Evolutionary conservation across 2,888 invertebrate genomes (phyloP), one percentile per base, ranked within the genome.

Genomic region (Dendrolimus pini): DNA sequence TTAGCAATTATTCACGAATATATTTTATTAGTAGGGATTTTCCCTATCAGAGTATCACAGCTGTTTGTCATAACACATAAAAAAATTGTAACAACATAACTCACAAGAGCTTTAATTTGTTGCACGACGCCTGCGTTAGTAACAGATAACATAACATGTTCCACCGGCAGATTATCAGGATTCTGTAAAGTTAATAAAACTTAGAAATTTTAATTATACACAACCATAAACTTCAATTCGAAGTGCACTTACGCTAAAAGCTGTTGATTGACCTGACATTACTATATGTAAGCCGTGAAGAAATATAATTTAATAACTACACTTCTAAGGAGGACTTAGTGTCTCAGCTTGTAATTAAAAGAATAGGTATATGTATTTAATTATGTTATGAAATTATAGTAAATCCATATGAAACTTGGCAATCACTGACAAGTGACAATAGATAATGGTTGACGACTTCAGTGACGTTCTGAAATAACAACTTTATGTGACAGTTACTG

Each of bases 71-170:
- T 42, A 61, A 56, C 55, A 61, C 54, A 41, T 13, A 41, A 54
- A 14, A 56, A 42, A 56, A 53, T 30, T 30, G 2, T 30, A 30
- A 18, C 18, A 18, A 30, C 6, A 6, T 30, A 30, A 70, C 88
- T 87, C 84, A 94, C 95, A 88, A 95, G 85, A 56, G 95, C 94
- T 64, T 94, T 92, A 55, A 94, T 80, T 65, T 88, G 79, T 60
- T 89, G 84, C 6, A 83, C 71, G 12, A 93, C 82, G 9, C 94
- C 94, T 62, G 91, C 86, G 61, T 89, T 88, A 41, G 80, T 79
- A 3, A 92, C 75, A 13, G 72, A 67, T 57, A 93, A 65, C 13
- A 78, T 82, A 57, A 92, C 66, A 55, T 83, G 79, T 68, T 92
- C 93, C 56, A 93, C 84, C 1, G 93, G 92, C 63, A 92, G 82